A percentile compares a stretch with the other conserved stretches of the same genome.
Conservation (phyloP, 2,888 invertebrate genomes). For the Eucera pruinosa region DNA sequence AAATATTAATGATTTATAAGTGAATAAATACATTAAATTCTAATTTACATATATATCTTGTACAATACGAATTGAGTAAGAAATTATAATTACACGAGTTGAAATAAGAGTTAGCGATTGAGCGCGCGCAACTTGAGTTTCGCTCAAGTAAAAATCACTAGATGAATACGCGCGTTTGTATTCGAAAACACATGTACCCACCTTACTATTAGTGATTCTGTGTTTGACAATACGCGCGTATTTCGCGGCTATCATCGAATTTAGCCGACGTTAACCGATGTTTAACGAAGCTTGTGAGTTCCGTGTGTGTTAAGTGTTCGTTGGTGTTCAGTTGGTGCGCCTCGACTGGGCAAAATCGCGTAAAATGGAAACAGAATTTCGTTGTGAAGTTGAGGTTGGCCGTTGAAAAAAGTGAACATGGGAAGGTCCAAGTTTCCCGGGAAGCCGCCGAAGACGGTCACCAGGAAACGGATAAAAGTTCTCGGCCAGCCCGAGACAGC, state of each 20-base stretch:
- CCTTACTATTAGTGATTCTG: conserved; percentile 65
- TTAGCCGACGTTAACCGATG: conserved; percentile 69
- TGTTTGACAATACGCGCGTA: conserved; percentile 79
- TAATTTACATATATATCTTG: not conserved
- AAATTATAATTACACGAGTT: not conserved
- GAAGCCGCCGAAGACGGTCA: conserved; percentile 94
- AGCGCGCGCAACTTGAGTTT: conserved; percentile 10
- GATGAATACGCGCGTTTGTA: conserved; percentile 38
- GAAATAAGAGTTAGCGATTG: not conserved
- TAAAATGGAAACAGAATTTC: conserved; percentile 80
- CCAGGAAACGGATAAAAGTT: conserved; percentile 93
- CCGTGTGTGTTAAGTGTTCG: conserved; percentile 73
- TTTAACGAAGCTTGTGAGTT: conserved; percentile 66
- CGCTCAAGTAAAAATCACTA: conserved; percentile 55
- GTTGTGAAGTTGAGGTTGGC: conserved; percentile 84
- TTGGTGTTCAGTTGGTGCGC: conserved; percentile 75
- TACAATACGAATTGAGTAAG: not conserved
- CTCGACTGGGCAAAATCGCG: conserved; percentile 74
- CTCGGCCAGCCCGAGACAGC: conserved; percentile 87
- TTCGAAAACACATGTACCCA: conserved; percentile 56
- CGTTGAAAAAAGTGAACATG: conserved; percentile 88
- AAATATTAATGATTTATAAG: not conserved
- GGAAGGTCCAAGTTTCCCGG: conserved; percentile 94
- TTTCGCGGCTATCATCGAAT: conserved; percentile 75
- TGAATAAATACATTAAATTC: not conserved